Base-by-base conservation (phyloP, 2,113 vertebrate species). In the Seriola dumerili region DNA sequence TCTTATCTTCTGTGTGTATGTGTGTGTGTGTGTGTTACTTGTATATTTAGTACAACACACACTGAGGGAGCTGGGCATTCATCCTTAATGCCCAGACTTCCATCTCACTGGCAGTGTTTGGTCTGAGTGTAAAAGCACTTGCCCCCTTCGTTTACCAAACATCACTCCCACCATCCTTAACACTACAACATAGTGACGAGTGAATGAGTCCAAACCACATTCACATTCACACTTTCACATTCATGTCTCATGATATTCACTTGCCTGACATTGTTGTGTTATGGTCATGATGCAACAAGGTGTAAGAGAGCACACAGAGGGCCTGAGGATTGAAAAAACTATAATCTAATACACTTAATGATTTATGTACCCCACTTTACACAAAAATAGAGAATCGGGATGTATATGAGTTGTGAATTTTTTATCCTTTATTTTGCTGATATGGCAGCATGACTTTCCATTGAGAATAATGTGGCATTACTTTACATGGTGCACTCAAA, bases 351-450 rank as follows among this genome's bases (percentile, higher is more conserved):
- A 61, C 25, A 29, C 23, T 93, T 25, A 80, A 91, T 90, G 80
- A 92, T 89, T 89, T 4, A 93, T 69, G 81, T 16, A 34, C 71
- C 59, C 77, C 86, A 83, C 85, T 90, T 93, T 76, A 88, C 44
- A 61, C 81, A 89, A 85, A 79, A 76, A 84, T 2, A 71, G 58
- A 79, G 72, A 81, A 83, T 88, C 65, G 76, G 64, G 66, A 68
- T 21, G 55, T 68, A 64, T 54, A 59, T 19, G 23, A 40, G 44
- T 83, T 62, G 55, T 90, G 36, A 64, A 92, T 91, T 66, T 88
- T 83, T 73, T 63, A 36, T 36, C 91, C 86, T 88, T 32, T 52
- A 62, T 11, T 86, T 65, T 54, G 66, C 83, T 77, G 44, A 75
- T 48, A 29, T 54, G 32, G 65, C 78, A 80, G 65, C 72, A 42